Conservation (phyloP, 2,113 vertebrate genomes). For the Psittacula cyanocephala region DNA sequence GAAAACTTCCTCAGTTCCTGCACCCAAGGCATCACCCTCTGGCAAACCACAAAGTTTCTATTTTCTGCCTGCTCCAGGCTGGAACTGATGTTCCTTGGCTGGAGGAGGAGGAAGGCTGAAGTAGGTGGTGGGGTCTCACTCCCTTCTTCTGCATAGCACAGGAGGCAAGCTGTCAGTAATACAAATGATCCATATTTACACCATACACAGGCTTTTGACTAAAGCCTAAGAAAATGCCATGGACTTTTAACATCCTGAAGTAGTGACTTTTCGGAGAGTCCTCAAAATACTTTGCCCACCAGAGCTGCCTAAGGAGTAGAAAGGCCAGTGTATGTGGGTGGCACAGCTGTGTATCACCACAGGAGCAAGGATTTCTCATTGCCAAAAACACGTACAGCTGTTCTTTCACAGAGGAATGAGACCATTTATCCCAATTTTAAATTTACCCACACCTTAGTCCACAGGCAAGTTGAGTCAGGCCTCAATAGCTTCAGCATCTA, state of each 20-base stretch:
- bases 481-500: background rate
- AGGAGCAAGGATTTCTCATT: background rate
- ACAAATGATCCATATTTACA: background rate
- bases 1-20: background rate
- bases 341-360: background rate
- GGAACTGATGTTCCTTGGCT: background rate
- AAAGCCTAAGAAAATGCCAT: background rate
- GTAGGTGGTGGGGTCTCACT: background rate
- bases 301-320: background rate
- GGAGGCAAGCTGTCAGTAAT: background rate
- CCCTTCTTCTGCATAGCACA: background rate
- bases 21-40: background rate
- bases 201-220: background rate
- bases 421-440: background rate
- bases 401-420: background rate
- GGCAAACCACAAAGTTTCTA: accelerated
- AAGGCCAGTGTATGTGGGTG: accelerated
- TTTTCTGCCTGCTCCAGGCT: background rate
- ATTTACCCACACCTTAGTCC: background rate
- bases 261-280: background rate
- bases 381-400: background rate
- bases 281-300: background rate
- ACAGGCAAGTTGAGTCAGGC: background rate
- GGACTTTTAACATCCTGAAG: background rate
- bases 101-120: background rate